These are phyloP conservation scores for Leptopilina myrica DNA, from an alignment of 2,888 invertebrate genomes.

Conservation along the genomic window DNA sequence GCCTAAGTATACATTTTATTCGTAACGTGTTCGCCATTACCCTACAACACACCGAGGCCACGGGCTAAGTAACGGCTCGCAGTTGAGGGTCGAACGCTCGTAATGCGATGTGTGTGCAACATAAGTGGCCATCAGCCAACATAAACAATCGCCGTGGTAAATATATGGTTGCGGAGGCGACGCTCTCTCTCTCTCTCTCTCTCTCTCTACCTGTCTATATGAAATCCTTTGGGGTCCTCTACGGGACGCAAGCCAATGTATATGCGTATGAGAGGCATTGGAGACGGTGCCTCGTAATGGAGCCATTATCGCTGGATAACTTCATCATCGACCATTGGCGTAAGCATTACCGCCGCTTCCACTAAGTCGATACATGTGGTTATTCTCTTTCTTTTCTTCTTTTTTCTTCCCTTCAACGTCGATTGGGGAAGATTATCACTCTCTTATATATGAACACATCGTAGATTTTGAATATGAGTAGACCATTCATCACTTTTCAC, in stretches of 20 bases:
- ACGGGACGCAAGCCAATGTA: conserved; percentile 50
- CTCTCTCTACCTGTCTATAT: conserved; percentile 49
- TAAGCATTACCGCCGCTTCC: conserved; percentile 47
- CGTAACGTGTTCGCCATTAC: conserved; percentile 77
- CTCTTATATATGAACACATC: background rate
- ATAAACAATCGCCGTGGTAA: conserved; percentile 76
- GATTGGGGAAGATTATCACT: conserved; percentile 19
- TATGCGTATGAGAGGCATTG: conserved; percentile 60
- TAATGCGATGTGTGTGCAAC: conserved; percentile 75
- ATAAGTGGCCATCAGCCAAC: conserved; percentile 77
- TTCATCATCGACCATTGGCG: conserved; percentile 75
- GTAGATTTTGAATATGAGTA: no score
- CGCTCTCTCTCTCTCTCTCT: conserved; percentile 48
- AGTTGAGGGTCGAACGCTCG: conserved; percentile 61
- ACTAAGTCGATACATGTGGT: conserved; percentile 21
- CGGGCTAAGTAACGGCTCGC: conserved; percentile 72
- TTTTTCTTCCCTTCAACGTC: no score
- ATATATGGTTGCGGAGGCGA: conserved; percentile 71
- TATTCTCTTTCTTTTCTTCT: background rate
- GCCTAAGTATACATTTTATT: conserved; percentile 76
- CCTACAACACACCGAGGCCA: conserved; percentile 73
- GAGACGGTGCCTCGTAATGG: conserved; percentile 72
- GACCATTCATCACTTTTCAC: no score
- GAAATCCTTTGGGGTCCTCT: conserved; percentile 59
- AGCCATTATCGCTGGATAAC: conserved; percentile 77